Evolutionary conservation across 1,140 invertebrate genomes (phyloP).

Genomic region (Listronotus bonariensis): DNA sequence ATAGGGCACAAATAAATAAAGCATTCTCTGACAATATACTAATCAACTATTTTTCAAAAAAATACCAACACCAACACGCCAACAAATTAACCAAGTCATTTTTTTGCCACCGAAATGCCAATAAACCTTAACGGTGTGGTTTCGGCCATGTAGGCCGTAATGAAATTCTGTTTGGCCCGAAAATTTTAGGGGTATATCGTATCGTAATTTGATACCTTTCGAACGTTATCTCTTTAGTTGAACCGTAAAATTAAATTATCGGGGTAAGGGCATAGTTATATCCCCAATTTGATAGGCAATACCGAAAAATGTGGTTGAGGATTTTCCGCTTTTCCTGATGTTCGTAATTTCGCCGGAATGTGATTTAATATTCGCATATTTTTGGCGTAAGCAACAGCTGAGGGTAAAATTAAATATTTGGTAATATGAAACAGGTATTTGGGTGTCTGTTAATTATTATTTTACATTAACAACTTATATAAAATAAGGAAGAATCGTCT

Average conservation of each 20-base stretch:
- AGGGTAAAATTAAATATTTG: no score
- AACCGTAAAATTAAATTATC: slow-evolving; percentile 32
- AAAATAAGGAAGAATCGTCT: no score
- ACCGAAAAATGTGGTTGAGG: slow-evolving; percentile 16
- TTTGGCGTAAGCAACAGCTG: no score
- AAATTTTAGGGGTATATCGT: slow-evolving; percentile 25
- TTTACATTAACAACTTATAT: no score
- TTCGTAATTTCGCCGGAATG: slow-evolving; percentile 5
- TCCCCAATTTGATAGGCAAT: slow-evolving; percentile 21
- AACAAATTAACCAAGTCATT: slow-evolving; percentile 12
- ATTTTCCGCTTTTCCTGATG: slow-evolving; percentile 12
- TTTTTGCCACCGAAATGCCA: slow-evolving; percentile 6
- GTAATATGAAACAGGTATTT: no score
- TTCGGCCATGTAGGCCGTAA: slow-evolving; percentile 10
- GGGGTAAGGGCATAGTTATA: slow-evolving; percentile 8
- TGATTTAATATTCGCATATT: neutral
- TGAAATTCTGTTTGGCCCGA: slow-evolving; percentile 13
- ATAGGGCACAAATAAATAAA: no score
- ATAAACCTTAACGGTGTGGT: slow-evolving; percentile 10
- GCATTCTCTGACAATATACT: no score
- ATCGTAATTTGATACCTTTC: slow-evolving; percentile 29
- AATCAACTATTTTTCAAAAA: neutral
- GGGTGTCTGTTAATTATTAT: no score
- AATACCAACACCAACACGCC: neutral
- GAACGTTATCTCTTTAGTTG: slow-evolving; percentile 25